Evolutionary conservation across 2,797 vertebrate genomes (phyloP).

Genomic region (Sebastes minor): DNA sequence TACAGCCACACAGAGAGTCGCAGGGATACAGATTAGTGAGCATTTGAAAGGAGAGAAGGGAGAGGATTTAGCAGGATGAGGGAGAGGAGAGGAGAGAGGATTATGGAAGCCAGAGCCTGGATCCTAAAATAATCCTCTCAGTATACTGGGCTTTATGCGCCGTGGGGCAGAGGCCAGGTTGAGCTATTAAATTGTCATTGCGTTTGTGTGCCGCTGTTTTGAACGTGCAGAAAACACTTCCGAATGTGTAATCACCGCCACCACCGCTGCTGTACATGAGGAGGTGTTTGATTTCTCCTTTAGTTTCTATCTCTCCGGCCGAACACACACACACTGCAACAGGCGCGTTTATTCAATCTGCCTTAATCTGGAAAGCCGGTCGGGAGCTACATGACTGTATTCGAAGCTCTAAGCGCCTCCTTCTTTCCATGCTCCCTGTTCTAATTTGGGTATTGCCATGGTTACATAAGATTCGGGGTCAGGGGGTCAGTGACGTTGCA

Average conservation of each 20-base stretch:
- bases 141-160: slow-evolving; percentile 69
- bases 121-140: slow-evolving; percentile 85
- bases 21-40: slow-evolving; percentile 76
- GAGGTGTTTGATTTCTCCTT: slow-evolving; percentile 14
- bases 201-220: slow-evolving; percentile 8
- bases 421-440: slow-evolving; percentile 69
- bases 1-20: slow-evolving; percentile 64
- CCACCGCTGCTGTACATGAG: not conserved
- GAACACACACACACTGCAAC: not conserved
- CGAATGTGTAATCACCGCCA: not conserved
- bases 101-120: slow-evolving; percentile 78
- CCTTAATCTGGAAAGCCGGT: slow-evolving; percentile 72
- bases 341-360: slow-evolving; percentile 32
- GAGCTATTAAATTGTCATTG: slow-evolving; percentile 42
- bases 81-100: slow-evolving; percentile 78
- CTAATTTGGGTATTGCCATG: slow-evolving; percentile 79
- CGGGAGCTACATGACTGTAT: slow-evolving; percentile 42
- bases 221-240: slow-evolving; percentile 27
- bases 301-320: not conserved
- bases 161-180: slow-evolving; percentile 41
- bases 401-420: slow-evolving; percentile 64
- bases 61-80: slow-evolving; percentile 81
- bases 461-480: slow-evolving; percentile 82
- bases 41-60: slow-evolving; percentile 80
- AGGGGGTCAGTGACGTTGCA: slow-evolving; percentile 73